Base-by-base conservation (phyloP, 2,888 invertebrate genomes). In the Drosophila borborema region DNA sequence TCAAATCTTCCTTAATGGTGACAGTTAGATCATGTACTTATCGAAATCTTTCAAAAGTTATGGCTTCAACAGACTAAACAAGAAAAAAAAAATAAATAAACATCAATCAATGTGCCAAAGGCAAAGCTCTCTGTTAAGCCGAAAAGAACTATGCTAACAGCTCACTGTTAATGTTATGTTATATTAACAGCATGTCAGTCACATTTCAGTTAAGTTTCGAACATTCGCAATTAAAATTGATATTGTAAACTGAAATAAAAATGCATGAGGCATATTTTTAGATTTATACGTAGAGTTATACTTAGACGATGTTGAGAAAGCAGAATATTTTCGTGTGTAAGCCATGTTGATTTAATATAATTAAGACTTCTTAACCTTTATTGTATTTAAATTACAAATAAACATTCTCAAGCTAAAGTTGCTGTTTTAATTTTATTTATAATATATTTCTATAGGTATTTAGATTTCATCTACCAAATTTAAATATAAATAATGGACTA, bases 321-420 rank as follows among this genome's bases (percentile, higher is more conserved):
- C 53, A 38, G 23, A 46, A 41, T 14, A 46, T 48, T 36, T 18
- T 48, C 38, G 23, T 46, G 20, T 58, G 31, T 45, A 60, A 64
- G 48, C 68, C 31, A 67, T 49, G 48, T 67, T 80, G 46, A 72
- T 81, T 68, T 81, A 63, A 36, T 68, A 54, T 51, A 64, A 20
- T 55, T 72, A 80, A 81, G 55, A 63, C n/a, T 60, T 56, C 40
- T 63, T 20, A 65, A 56, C 28, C 65, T 60, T 49, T 63, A 54
- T 55, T 64, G 72, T 68, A 67, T 53, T 65, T 77, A 63, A 60
- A 64, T 61, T 72, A 64, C 34, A 20, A 78, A 81, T 81, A 78
- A 81, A 81, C 54, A 72, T 77, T 78, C 62, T 55, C 46, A 77
- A 48, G 59, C 48, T 62, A 72, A 77, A 28, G 28, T 28, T 28